phyloP scores from a whole-genome alignment of 2,113 vertebrate species.

The Leptobrachium leishanense region DNA sequence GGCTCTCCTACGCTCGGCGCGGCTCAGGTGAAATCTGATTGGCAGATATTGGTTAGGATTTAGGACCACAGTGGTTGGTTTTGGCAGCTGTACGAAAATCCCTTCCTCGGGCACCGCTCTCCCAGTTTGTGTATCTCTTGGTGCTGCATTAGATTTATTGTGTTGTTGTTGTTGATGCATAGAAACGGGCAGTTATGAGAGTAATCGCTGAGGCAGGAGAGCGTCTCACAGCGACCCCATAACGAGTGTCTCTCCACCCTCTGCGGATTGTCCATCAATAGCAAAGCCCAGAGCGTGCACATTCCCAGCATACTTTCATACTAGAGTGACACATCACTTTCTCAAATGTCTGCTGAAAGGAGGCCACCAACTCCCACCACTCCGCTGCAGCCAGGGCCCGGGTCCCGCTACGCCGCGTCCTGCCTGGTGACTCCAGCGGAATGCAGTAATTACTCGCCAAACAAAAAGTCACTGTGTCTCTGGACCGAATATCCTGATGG shows the following conservation, averaged over 20 bases:
- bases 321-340: background rate
- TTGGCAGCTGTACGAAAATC: too few species aligned
- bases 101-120: too few species aligned
- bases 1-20: too few species aligned
- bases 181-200: too few species aligned
- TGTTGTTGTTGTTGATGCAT: too few species aligned
- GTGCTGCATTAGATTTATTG: too few species aligned
- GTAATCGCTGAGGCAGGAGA: background rate
- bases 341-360: background rate
- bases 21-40: too few species aligned
- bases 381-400: constrained; percentile 40
- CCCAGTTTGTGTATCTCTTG: too few species aligned
- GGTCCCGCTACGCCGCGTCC: constrained; percentile 52
- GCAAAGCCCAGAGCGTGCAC: background rate
- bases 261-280: background rate
- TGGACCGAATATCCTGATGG: background rate
- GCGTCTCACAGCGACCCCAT: background rate
- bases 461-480: constrained; percentile 62
- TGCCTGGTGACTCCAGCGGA: constrained; percentile 60
- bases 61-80: too few species aligned
- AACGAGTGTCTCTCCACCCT: background rate
- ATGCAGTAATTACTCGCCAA: constrained; percentile 59
- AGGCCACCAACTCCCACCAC: constrained; percentile 1
- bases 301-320: constrained; percentile 19
- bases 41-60: too few species aligned